A percentile compares a stretch with the other conserved stretches of the same genome.
Evolutionary conservation across 2,797 vertebrate genomes (phyloP).

Genomic region (Falco berigora): DNA sequence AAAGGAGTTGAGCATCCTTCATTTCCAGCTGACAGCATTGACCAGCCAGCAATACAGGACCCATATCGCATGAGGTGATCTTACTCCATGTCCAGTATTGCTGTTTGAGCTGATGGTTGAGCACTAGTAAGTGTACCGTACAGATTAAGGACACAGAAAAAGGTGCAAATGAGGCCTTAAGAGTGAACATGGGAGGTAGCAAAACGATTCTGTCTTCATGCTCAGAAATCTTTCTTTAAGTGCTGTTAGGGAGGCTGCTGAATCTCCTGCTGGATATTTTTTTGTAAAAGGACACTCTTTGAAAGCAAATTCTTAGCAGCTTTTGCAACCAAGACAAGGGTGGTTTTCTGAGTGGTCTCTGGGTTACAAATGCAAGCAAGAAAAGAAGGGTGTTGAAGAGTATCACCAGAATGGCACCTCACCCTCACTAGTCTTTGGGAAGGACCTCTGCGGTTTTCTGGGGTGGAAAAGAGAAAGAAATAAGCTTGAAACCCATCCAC

Average conservation of each 20-base stretch:
- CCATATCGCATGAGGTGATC: neutral
- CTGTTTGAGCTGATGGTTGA: neutral
- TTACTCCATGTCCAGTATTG: neutral
- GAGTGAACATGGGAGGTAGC: neutral
- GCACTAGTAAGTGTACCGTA: neutral
- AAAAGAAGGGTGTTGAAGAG: neutral
- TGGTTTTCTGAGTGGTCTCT: neutral
- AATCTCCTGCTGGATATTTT: neutral
- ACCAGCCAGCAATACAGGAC: neutral
- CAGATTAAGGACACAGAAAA: neutral
- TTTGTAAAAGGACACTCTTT: neutral
- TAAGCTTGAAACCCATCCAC: neutral
- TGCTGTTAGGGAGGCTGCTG: neutral
- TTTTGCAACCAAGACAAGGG: neutral
- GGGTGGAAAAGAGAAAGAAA: neutral
- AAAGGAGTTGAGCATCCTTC: neutral
- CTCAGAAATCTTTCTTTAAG: neutral
- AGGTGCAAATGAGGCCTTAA: neutral
- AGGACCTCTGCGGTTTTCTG: neutral
- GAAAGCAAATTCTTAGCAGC: neutral
- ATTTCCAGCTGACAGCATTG: neutral
- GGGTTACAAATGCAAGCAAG: neutral
- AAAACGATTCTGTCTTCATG: neutral
- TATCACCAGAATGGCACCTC: neutral
- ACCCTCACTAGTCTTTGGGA: neutral